Percentiles rank a stretch among this genome's conserved stretches.
phyloP scores from a whole-genome alignment of 2,888 invertebrate species.

The Tenodera sinensis region DNA sequence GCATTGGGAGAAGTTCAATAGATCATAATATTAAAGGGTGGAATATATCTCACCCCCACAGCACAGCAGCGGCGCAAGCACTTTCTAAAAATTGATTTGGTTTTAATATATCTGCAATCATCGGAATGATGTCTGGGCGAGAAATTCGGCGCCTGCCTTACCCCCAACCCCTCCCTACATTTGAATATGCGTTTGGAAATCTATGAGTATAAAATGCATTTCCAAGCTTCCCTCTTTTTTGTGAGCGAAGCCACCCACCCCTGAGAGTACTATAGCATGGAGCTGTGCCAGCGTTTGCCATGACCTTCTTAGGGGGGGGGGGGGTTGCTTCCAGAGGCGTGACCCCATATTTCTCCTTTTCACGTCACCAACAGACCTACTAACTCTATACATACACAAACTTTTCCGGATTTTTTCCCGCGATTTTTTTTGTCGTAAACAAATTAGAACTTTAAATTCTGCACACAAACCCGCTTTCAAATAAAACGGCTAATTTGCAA shows the following conservation, averaged over 20 bases:
- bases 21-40: not conserved
- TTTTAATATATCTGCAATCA: not conserved
- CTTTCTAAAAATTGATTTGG: not conserved
- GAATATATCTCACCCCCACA: not conserved
- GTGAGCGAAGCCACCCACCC: no score
- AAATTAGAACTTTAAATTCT: not conserved
- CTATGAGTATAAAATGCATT: conserved; percentile 11
- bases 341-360: conserved; percentile 27
- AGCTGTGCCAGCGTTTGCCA: not conserved
- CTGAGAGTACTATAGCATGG: conserved; percentile 9
- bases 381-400: not conserved
- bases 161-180: no score
- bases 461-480: no score
- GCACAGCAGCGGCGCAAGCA: not conserved
- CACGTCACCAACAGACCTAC: conserved; percentile 27
- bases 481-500: no score
- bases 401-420: not conserved
- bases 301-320: not conserved
- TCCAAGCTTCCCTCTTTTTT: no score
- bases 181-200: conserved; percentile 15
- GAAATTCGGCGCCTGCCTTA: not conserved
- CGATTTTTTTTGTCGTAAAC: not conserved
- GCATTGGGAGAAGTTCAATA: not conserved
- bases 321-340: conserved; percentile 22
- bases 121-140: not conserved